phyloP scores from a whole-genome alignment of 92 coral and sea anemone genomes.

The Umimayanthus chanpuru region DNA sequence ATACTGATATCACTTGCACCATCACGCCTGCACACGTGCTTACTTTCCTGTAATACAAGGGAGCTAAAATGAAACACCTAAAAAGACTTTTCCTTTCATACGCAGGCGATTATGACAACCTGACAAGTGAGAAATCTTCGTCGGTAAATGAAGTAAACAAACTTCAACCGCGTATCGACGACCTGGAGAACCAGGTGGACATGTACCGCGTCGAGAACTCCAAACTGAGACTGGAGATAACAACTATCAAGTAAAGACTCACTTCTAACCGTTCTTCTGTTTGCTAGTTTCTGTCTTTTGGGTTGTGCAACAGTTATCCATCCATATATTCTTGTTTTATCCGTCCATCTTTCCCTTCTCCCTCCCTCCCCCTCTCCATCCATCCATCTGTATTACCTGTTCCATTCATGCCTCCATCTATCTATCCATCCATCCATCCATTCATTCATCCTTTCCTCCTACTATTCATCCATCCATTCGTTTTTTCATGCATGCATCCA shows the following conservation, averaged over 20 bases:
- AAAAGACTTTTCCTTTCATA: neutral
- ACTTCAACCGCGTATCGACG: conserved; percentile 67
- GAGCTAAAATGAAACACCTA: neutral
- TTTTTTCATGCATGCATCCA: too few relatives aligned
- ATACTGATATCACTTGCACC: too few relatives aligned
- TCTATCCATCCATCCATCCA: too few relatives aligned
- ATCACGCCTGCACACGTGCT: too few relatives aligned
- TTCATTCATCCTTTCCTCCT: too few relatives aligned
- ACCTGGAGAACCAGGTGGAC: conserved; percentile 71
- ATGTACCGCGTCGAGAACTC: conserved; percentile 70
- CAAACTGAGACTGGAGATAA: conserved; percentile 71
- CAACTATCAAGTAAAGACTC: conserved; percentile 28
- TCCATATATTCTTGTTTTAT: too few relatives aligned
- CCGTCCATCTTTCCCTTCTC: too few relatives aligned
- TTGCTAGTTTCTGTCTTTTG: neutral
- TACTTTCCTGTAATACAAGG: neutral
- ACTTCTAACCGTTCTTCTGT: neutral
- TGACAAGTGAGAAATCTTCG: conserved; percentile 78
- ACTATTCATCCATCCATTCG: too few relatives aligned
- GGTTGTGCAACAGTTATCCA: too few relatives aligned
- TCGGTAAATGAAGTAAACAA: conserved; percentile 63
- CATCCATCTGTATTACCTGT: too few relatives aligned
- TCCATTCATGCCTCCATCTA: neutral
- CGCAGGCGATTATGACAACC: conserved; percentile 73
- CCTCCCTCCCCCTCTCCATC: too few relatives aligned